Percentiles rank a stretch among this genome's conserved stretches.
Evolutionary conservation across 35 echinoderm and acorn worm species (phyloP).

Genomic region (Lytechinus pictus): DNA sequence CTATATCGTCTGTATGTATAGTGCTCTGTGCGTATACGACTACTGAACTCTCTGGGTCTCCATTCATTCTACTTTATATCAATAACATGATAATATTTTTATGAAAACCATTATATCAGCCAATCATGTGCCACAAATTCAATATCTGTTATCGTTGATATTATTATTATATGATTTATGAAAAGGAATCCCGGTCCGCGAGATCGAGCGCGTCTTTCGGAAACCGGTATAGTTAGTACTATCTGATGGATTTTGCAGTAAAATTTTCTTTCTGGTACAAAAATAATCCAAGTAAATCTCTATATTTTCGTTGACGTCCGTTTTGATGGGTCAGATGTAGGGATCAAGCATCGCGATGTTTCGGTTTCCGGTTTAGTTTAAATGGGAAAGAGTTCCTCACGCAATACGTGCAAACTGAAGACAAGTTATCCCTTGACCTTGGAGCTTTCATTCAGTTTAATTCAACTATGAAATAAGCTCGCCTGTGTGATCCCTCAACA

Average conservation of each 20-base stretch:
- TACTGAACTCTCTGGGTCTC: not conserved
- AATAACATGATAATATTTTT: too few species aligned
- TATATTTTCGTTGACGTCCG: not conserved
- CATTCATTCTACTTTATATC: too few species aligned
- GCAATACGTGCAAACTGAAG: not conserved
- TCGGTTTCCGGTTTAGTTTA: not conserved
- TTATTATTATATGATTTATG: too few species aligned
- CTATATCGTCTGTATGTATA: not conserved
- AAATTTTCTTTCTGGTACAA: not conserved
- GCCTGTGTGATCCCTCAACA: not conserved
- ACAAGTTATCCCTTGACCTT: not conserved
- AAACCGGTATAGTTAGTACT: not conserved
- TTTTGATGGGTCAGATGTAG: not conserved
- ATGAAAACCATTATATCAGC: too few species aligned
- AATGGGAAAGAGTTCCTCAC: slow-evolving; percentile 23
- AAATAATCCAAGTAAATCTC: not conserved
- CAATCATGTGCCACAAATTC: too few species aligned
- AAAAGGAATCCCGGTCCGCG: not conserved
- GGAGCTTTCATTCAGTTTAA: not conserved
- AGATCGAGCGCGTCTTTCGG: slow-evolving; percentile 10
- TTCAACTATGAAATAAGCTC: not conserved
- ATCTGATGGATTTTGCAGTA: slow-evolving; percentile 8
- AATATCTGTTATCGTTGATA: too few species aligned
- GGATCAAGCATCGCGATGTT: not conserved
- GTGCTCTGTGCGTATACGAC: not conserved